Evolutionary conservation across 2,113 vertebrate species (phyloP), one percentile per base, ranked within the genome.

Genomic region (Oceanites oceanicus): DNA sequence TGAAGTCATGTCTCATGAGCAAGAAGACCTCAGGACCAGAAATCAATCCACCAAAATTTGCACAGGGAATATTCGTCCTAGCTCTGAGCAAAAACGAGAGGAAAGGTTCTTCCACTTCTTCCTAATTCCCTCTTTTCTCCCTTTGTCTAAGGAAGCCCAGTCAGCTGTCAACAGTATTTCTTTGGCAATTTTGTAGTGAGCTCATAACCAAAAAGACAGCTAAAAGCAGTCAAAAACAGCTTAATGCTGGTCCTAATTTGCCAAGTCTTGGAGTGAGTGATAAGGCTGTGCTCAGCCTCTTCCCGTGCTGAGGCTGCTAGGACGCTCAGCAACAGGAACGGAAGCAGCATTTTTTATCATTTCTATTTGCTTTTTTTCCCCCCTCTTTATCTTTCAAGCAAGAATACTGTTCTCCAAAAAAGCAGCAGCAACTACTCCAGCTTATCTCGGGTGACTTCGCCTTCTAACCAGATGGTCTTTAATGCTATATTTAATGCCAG

Each of bases 181-280:
- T 76, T 8, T 70, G 59, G 56, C 90, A 95, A 93, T 88, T 82
- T 65, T 83, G 59, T 68, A 88, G 85, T 47, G 74, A 96, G 92
- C 42, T 93, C 50, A 45, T 66, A 93, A 94, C 67, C 47, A 80
- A 89, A 93, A 86, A 71, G 72, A 76, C 21, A 71, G 75, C 71
- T 92, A 94, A 92, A 94, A 96, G 38, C 71, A 95, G 90, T 77
- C 88, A 82, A 90, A 84, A 95, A 95, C 75, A 93, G 85, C 49
- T 94, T 96, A 91, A 95, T 91, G 62, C 45, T 93, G 70, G 49
- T 86, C 75, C 38, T 94, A 86, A 92, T 96, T 97, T 95, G 78
- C 90, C 92, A 96, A 74, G 78, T 62, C 90, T 93, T 93, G 82
- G 75, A 90, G 72, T 50, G 88, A 96, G 50, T 59, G 88, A 94